Evolutionary conservation across 2,113 vertebrate species (phyloP).

Genomic region (Hippocampus mohnikei): DNA sequence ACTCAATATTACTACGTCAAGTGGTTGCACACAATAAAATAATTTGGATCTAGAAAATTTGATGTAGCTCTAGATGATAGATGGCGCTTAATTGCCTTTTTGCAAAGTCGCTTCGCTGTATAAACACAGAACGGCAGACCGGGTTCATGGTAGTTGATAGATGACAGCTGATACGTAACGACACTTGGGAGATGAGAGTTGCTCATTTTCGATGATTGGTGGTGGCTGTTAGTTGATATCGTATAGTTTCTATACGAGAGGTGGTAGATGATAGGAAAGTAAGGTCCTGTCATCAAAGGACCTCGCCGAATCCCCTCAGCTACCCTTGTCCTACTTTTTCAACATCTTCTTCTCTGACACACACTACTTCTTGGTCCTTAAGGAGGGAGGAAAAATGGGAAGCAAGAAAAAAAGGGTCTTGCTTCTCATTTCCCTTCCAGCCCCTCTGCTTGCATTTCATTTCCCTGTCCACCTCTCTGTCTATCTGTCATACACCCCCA

Average conservation of each 20-base stretch:
- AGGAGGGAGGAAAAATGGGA: background rate
- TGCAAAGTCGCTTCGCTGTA: too few species aligned
- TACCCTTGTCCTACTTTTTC: background rate
- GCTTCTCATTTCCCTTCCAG: background rate
- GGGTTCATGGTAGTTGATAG: too few species aligned
- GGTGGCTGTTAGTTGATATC: background rate
- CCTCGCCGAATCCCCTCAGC: background rate
- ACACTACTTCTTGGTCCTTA: background rate
- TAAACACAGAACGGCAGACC: too few species aligned
- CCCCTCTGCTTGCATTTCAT: background rate
- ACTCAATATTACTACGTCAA: too few species aligned
- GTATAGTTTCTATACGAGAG: background rate
- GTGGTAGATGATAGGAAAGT: background rate
- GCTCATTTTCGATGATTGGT: background rate
- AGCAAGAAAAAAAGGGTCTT: background rate
- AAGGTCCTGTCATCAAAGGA: slow-evolving; percentile 4
- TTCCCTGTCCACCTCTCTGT: background rate
- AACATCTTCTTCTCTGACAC: background rate
- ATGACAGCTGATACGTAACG: too few species aligned
- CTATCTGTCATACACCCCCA: background rate
- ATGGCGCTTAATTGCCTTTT: too few species aligned
- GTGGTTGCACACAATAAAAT: too few species aligned
- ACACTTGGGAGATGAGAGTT: background rate
- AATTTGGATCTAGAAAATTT: too few species aligned
- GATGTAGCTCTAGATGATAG: too few species aligned